Evolutionary conservation across 1,140 invertebrate species (phyloP).

Genomic region (Ceratoteleas bidentatus): DNA sequence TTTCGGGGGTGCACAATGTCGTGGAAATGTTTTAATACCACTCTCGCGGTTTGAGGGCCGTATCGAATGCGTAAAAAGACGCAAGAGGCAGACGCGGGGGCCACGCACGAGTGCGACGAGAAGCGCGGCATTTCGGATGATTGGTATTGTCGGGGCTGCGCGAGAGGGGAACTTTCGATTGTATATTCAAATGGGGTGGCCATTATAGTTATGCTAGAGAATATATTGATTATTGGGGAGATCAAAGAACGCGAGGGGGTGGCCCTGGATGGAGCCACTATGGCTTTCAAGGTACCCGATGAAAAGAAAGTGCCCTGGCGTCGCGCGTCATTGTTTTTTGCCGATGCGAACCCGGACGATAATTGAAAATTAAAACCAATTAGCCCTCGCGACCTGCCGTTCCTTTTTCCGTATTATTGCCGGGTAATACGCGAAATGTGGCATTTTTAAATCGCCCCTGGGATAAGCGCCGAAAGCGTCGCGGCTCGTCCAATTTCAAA

Average conservation of each 20-base stretch:
- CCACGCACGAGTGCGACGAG: conserved; percentile 17
- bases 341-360: neutral
- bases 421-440: conserved; percentile 27
- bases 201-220: conserved; percentile 81
- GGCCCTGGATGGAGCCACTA: conserved; percentile 70
- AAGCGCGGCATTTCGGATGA: conserved; percentile 77
- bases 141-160: conserved; percentile 78
- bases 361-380: conserved; percentile 45
- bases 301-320: conserved; percentile 70
- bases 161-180: conserved; percentile 72
- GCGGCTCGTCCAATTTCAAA: conserved; percentile 59
- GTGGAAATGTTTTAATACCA: conserved; percentile 79
- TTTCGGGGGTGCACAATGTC: conserved; percentile 64
- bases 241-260: conserved; percentile 77
- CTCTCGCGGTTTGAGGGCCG: conserved; percentile 73
- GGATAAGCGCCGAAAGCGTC: conserved; percentile 37
- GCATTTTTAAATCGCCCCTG: conserved; percentile 42
- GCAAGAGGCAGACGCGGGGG: conserved; percentile 45
- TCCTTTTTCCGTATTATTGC: conserved; percentile 34
- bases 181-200: conserved; percentile 80
- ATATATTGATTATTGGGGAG: conserved; percentile 82
- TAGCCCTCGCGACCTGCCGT: conserved; percentile 12
- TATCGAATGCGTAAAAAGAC: conserved; percentile 68
- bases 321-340: conserved; percentile 44
- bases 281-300: conserved; percentile 67